These are phyloP conservation scores for Spea bombifrons DNA, from an alignment of 2,113 vertebrate species.

Conservation along the genomic window DNA sequence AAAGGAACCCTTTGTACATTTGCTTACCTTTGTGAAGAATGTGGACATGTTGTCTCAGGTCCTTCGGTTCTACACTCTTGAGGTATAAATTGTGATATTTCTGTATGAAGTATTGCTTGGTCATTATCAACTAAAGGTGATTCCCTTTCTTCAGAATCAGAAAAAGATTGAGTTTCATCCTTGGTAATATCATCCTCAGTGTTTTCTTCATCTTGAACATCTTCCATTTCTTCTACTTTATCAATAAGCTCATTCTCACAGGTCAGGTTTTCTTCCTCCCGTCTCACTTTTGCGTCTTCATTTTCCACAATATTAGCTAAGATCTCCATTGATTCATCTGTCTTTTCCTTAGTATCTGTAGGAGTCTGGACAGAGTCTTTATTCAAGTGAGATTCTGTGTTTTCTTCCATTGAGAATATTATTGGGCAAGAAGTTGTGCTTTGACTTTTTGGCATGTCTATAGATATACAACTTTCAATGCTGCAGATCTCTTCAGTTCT, in stretches of 20 bases:
- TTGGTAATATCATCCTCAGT: not conserved
- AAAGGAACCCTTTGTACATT: not conserved
- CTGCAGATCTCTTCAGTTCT: conserved; percentile 32
- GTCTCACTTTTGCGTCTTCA: conserved; percentile 23
- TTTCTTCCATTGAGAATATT: conserved; percentile 16
- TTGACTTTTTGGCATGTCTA: not conserved
- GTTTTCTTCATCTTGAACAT: conserved; percentile 34
- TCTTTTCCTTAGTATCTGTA: not conserved
- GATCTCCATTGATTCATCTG: conserved; percentile 8
- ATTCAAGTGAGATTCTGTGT: not conserved
- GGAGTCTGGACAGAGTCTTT: not conserved
- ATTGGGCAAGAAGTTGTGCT: conserved; percentile 44
- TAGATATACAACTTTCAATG: conserved; percentile 39
- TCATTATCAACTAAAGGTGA: conserved; percentile 38
- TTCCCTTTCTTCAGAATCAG: conserved; percentile 41
- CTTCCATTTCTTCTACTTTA: conserved; percentile 11
- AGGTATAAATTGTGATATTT: not conserved
- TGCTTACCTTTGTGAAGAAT: conserved; percentile 54
- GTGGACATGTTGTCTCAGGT: not conserved
- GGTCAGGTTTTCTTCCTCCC: conserved; percentile 25
- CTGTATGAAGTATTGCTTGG: not conserved
- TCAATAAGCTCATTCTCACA: conserved; percentile 25
- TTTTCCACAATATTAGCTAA: conserved; percentile 37
- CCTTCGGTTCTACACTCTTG: not conserved
- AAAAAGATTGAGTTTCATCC: conserved; percentile 16